These are phyloP conservation scores for Brachirus orientalis DNA, from an alignment of 2,113 vertebrate genomes.

Conservation along the genomic window DNA sequence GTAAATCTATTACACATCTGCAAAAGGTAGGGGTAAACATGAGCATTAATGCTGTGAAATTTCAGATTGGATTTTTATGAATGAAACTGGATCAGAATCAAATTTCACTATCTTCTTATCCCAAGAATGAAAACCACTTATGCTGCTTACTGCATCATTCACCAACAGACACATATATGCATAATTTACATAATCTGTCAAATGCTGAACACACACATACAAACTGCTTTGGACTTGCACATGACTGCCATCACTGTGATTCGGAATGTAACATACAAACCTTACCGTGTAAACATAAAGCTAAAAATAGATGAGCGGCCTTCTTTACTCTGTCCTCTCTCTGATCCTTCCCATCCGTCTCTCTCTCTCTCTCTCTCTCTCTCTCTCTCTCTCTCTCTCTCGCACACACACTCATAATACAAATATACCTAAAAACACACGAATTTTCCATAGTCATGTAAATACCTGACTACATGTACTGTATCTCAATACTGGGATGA, in stretches of 20 bases:
- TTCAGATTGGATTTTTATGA: too few species aligned
- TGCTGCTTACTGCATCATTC: neutral
- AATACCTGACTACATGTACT: neutral
- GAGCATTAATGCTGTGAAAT: too few species aligned
- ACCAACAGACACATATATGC: neutral
- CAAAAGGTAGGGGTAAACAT: too few species aligned
- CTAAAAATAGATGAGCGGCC: conserved; percentile 35
- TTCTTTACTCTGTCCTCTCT: conserved; percentile 6
- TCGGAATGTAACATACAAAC: conserved; percentile 54
- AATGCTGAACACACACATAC: conserved; percentile 9
- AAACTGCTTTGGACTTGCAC: neutral
- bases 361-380: too few species aligned
- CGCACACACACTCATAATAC: too few species aligned
- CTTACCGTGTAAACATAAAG: conserved; percentile 28
- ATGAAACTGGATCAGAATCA: too few species aligned
- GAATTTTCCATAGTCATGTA: conserved; percentile 14
- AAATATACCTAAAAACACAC: neutral
- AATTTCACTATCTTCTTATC: too few species aligned
- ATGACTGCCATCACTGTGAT: neutral
- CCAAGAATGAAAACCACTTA: neutral
- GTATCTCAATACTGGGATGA: conserved; percentile 6
- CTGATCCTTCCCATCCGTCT: conserved; percentile 15
- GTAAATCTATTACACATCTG: too few species aligned
- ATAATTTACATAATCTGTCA: neutral
- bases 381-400: neutral